A percentile compares a stretch with the other conserved stretches of the same genome.
These are phyloP conservation scores for Hirudinaria manillensis DNA, from an alignment of 2,888 invertebrate genomes.

Conservation along the genomic window DNA sequence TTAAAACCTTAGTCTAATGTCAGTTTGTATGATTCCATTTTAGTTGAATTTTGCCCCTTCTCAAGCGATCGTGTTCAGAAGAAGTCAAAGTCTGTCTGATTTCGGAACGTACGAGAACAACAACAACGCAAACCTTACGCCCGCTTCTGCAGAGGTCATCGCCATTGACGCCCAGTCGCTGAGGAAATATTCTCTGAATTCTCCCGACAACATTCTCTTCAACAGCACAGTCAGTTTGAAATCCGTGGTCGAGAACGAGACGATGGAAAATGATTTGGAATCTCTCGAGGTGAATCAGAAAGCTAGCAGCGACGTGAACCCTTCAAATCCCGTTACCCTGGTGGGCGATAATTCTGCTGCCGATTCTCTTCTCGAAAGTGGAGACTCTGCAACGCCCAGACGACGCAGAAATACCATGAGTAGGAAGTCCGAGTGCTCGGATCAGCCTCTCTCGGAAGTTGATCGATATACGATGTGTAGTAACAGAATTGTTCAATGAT, in stretches of 20 bases:
- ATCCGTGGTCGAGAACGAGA: slow-evolving; percentile 75
- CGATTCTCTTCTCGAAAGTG: neutral
- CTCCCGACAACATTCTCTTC: slow-evolving; percentile 62
- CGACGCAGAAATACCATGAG: neutral
- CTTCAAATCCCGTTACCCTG: neutral
- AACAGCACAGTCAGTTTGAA: slow-evolving; percentile 69
- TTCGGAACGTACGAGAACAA: slow-evolving; percentile 1
- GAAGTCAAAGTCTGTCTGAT: slow-evolving; percentile 29
- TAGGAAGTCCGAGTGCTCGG: slow-evolving; percentile 2
- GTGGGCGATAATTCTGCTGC: neutral
- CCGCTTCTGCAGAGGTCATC: neutral
- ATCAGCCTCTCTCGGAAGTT: slow-evolving; percentile 38
- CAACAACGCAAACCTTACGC: neutral
- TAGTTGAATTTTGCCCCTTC: neutral
- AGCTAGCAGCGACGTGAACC: neutral
- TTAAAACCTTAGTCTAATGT: no score
- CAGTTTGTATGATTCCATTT: no score
- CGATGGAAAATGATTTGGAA: slow-evolving; percentile 45
- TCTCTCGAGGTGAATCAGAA: neutral
- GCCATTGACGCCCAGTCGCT: neutral
- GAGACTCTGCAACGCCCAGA: neutral
- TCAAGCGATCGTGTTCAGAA: neutral
- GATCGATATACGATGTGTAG: slow-evolving; percentile 42
- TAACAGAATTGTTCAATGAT: slow-evolving; percentile 38
- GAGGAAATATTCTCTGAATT: slow-evolving; percentile 13